Percentiles rank a stretch among this genome's conserved stretches.
phyloP scores from a whole-genome alignment of 1,140 invertebrate species.

The Macrosteles quadrilineatus region DNA sequence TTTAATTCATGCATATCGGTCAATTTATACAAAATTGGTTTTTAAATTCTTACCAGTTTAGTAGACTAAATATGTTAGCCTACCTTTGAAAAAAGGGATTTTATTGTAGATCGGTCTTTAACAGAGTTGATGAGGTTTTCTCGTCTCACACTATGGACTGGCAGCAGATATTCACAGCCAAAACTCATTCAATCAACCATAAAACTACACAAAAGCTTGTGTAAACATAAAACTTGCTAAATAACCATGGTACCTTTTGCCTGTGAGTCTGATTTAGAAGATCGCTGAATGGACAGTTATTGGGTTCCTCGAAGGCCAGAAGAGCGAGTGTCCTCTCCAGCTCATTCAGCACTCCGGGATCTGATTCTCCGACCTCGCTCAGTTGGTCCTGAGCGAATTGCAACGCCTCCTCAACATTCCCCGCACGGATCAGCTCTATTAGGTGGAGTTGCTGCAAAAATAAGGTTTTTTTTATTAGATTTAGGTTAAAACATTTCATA shows the following conservation, averaged over 20 bases:
- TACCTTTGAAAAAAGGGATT: too few species aligned
- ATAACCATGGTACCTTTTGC: slow-evolving; percentile 75
- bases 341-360: slow-evolving; percentile 74
- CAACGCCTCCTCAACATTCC: slow-evolving; percentile 91
- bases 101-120: too few species aligned
- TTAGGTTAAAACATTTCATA: neutral
- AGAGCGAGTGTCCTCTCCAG: slow-evolving; percentile 88
- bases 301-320: slow-evolving; percentile 95
- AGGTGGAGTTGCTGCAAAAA: slow-evolving; percentile 88
- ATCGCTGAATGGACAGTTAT: slow-evolving; percentile 92
- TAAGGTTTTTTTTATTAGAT: neutral
- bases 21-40: too few species aligned
- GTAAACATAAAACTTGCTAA: too few species aligned
- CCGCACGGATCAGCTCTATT: slow-evolving; percentile 88
- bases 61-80: too few species aligned
- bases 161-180: too few species aligned
- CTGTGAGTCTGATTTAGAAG: slow-evolving; percentile 88
- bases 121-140: too few species aligned
- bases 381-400: slow-evolving; percentile 80
- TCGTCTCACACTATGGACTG: too few species aligned
- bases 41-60: too few species aligned
- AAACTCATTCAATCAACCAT: too few species aligned
- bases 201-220: too few species aligned
- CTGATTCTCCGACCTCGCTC: slow-evolving; percentile 88
- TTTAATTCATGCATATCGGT: too few species aligned